Conservation (phyloP, 2,113 vertebrate species). For the Ramphastos sulfuratus region DNA sequence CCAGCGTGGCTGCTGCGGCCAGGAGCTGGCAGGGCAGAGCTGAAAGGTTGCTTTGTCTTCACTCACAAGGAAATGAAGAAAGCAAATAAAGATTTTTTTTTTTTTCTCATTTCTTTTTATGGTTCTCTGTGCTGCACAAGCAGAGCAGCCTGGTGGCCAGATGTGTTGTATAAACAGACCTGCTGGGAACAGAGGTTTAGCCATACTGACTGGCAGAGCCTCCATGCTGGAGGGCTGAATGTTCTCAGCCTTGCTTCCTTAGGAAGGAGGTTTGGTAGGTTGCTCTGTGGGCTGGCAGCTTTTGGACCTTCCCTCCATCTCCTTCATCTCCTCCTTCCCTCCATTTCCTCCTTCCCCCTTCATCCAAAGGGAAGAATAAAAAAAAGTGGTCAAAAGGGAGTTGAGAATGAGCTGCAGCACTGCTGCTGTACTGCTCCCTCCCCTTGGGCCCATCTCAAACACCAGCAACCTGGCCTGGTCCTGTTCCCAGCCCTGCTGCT, state of each 20-base stretch:
- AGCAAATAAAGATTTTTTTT: background rate
- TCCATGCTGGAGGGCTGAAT: fast-evolving
- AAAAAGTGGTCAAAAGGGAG: background rate
- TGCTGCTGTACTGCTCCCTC: background rate
- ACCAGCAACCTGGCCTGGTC: fast-evolving
- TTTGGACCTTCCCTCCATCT: background rate
- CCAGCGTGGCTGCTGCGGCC: fast-evolving
- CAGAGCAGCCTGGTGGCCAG: background rate
- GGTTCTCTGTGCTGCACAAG: background rate
- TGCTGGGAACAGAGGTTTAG: fast-evolving
- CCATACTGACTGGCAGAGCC: fast-evolving
- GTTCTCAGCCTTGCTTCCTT: background rate
- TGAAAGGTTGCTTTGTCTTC: constrained; percentile 22
- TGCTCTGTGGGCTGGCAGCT: background rate
- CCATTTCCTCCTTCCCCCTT: too few relatives aligned
- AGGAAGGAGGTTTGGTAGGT: fast-evolving
- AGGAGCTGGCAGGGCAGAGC: background rate
- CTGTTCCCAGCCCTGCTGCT: background rate
- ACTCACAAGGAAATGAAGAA: background rate
- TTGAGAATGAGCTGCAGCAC: fast-evolving
- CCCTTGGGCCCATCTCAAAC: fast-evolving
- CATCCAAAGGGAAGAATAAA: too few relatives aligned
- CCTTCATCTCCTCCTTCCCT: too few relatives aligned
- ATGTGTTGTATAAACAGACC: background rate
- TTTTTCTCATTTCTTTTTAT: background rate